Percentiles rank a stretch among this genome's conserved stretches.
These are phyloP conservation scores for Halocynthia aurantium DNA, from an alignment of 23 tunicate genomes.

Conservation along the genomic window DNA sequence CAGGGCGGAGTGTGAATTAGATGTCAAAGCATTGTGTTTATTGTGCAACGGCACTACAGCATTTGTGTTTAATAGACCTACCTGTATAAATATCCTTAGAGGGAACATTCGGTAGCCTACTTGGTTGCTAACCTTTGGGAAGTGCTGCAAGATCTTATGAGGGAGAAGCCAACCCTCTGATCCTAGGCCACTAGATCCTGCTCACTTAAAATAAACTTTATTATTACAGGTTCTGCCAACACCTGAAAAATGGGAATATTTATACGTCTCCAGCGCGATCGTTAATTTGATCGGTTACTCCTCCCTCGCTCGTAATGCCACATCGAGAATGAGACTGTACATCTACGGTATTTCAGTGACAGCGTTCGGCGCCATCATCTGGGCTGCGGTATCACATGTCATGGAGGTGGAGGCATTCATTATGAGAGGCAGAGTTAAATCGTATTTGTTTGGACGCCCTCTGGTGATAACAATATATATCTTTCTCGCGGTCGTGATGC, in stretches of 20 bases:
- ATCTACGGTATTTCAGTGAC: constrained; percentile 15
- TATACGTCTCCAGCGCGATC: constrained; percentile 10
- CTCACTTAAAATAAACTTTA: too few relatives aligned
- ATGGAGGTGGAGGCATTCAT: constrained; percentile 8
- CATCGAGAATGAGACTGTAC: neutral
- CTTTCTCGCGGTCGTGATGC: constrained; percentile 15
- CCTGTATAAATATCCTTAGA: too few relatives aligned
- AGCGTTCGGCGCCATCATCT: neutral
- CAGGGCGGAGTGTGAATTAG: too few relatives aligned
- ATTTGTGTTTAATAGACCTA: too few relatives aligned
- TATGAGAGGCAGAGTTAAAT: constrained; percentile 12
- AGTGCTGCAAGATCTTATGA: too few relatives aligned
- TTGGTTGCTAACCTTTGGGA: too few relatives aligned
- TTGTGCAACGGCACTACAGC: too few relatives aligned
- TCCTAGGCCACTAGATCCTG: too few relatives aligned
- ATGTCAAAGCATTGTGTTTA: too few relatives aligned
- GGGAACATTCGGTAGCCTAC: too few relatives aligned
- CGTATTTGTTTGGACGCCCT: constrained; percentile 17
- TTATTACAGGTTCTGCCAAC: constrained; percentile 8
- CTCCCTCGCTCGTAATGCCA: constrained; percentile 6
- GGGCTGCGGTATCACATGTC: constrained; percentile 16
- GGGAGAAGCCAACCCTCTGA: too few relatives aligned
- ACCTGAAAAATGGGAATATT: constrained; percentile 17
- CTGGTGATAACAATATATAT: constrained; percentile 11
- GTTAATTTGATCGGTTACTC: constrained; percentile 17